Evolutionary conservation across 2,888 invertebrate species (phyloP).

Genomic region (Yponomeuta plumbellus): DNA sequence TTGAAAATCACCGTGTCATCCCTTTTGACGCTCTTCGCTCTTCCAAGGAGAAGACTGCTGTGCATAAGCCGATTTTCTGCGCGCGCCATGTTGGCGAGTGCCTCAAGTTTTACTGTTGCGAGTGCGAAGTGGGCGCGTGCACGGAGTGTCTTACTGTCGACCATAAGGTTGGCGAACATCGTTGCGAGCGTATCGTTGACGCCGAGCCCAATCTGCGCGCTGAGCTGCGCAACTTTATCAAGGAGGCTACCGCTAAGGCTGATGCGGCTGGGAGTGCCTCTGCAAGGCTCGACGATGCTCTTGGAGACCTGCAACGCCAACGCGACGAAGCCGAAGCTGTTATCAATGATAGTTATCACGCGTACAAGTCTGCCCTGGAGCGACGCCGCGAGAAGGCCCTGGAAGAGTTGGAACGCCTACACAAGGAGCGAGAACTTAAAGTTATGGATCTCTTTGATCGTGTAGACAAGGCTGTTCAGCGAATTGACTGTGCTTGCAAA

Average conservation of each 20-base stretch:
- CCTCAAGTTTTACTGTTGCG: conserved; percentile 91
- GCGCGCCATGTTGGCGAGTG: conserved; percentile 87
- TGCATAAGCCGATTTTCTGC: conserved; percentile 94
- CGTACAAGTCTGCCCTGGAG: conserved; percentile 88
- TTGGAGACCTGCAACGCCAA: conserved; percentile 91
- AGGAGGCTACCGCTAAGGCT: conserved; percentile 85
- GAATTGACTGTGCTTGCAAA: conserved; percentile 90
- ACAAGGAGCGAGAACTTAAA: conserved; percentile 90
- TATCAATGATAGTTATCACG: conserved; percentile 87
- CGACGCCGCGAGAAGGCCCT: conserved; percentile 86
- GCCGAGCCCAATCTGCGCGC: conserved; percentile 87
- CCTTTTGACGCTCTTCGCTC: conserved; percentile 90
- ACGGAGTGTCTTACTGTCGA: conserved; percentile 89
- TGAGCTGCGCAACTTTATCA: conserved; percentile 84
- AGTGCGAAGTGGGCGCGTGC: conserved; percentile 91
- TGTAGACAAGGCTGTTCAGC: conserved; percentile 88
- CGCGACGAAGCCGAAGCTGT: conserved; percentile 89
- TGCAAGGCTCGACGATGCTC: conserved; percentile 83
- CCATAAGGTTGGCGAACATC: conserved; percentile 89
- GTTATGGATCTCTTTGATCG: conserved; percentile 92
- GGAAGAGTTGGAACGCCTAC: conserved; percentile 83
- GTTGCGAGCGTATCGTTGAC: conserved; percentile 87
- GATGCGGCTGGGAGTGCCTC: conserved; percentile 86
- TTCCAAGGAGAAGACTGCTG: conserved; percentile 86
- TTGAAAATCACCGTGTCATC: conserved; percentile 95